Percentiles rank a stretch among this genome's conserved stretches.
Evolutionary conservation across 1,140 invertebrate genomes (phyloP).

Genomic region (Zaprionus capensis): DNA sequence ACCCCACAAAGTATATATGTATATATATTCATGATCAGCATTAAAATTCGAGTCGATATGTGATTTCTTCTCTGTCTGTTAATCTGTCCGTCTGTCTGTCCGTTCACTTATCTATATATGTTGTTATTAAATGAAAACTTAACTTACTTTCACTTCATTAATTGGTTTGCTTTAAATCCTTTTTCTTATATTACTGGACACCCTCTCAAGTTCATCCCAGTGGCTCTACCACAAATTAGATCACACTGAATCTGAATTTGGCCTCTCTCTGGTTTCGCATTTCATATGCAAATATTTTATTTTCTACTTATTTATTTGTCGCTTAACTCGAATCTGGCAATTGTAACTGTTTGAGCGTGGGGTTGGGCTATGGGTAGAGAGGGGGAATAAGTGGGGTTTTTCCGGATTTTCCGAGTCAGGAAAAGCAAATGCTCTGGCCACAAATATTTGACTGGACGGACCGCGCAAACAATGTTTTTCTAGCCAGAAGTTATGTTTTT

Average conservation of each 20-base stretch:
- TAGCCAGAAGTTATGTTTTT: slow-evolving; percentile 67
- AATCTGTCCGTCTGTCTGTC: too few relatives aligned
- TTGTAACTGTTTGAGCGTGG: slow-evolving; percentile 4
- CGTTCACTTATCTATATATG: too few relatives aligned
- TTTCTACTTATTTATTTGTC: slow-evolving; percentile 10
- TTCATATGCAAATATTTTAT: slow-evolving; percentile 13
- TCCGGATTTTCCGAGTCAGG: slow-evolving; percentile 55
- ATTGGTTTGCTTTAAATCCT: neutral
- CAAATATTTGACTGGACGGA: slow-evolving; percentile 73
- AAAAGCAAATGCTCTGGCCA: slow-evolving; percentile 61
- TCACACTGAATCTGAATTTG: neutral
- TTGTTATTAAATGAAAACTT: too few relatives aligned
- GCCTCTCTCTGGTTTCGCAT: neutral
- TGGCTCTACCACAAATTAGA: neutral
- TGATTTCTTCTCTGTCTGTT: too few relatives aligned
- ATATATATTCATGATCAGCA: too few relatives aligned
- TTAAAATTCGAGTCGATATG: too few relatives aligned
- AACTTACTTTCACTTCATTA: neutral
- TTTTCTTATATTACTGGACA: neutral
- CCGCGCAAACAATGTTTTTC: slow-evolving; percentile 72
- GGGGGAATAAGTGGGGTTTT: slow-evolving; percentile 21
- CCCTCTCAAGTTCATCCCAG: neutral
- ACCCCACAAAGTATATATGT: too few relatives aligned
- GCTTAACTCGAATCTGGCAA: slow-evolving; percentile 20
- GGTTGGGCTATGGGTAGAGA: neutral